phyloP scores from a whole-genome alignment of 2,113 vertebrate species.

The Phrynosoma blainvillii region DNA sequence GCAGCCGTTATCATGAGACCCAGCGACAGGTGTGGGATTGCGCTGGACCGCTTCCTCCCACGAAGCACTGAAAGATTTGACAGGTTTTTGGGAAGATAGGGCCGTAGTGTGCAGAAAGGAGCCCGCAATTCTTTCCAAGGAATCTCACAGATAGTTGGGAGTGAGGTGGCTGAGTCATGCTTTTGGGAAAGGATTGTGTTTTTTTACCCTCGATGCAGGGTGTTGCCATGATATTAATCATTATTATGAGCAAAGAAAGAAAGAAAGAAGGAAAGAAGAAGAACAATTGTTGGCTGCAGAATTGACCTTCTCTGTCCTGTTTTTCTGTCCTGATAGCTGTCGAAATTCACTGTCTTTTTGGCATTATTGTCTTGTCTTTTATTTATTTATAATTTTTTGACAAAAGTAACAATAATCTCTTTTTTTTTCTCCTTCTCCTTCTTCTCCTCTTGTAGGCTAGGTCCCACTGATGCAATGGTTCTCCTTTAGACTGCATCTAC shows the following conservation, averaged over 20 bases:
- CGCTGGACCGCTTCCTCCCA: not conserved
- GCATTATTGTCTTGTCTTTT: not conserved
- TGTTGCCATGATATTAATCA: constrained; percentile 74
- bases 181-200: constrained; percentile 72
- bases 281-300: constrained; percentile 63
- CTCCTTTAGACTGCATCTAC: not conserved
- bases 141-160: constrained; percentile 70
- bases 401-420: constrained; percentile 14
- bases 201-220: constrained; percentile 69
- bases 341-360: constrained; percentile 22
- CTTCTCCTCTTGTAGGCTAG: not conserved
- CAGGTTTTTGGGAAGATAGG: constrained; percentile 53
- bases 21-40: constrained; percentile 12
- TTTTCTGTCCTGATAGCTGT: constrained; percentile 51
- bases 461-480: not conserved
- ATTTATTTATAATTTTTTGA: not conserved
- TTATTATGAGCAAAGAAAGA: constrained; percentile 73
- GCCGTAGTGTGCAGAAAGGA: constrained; percentile 31
- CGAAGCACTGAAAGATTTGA: not conserved
- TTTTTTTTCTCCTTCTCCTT: not conserved
- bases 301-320: constrained; percentile 64
- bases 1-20: not conserved
- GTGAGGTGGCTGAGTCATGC: constrained; percentile 68
- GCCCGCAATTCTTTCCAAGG: constrained; percentile 68
- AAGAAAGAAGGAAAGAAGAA: constrained; percentile 62